A percentile compares a stretch with the other conserved stretches of the same genome.
These are phyloP conservation scores for Pherbina coryleti DNA, from an alignment of 2,888 invertebrate genomes.

Conservation along the genomic window DNA sequence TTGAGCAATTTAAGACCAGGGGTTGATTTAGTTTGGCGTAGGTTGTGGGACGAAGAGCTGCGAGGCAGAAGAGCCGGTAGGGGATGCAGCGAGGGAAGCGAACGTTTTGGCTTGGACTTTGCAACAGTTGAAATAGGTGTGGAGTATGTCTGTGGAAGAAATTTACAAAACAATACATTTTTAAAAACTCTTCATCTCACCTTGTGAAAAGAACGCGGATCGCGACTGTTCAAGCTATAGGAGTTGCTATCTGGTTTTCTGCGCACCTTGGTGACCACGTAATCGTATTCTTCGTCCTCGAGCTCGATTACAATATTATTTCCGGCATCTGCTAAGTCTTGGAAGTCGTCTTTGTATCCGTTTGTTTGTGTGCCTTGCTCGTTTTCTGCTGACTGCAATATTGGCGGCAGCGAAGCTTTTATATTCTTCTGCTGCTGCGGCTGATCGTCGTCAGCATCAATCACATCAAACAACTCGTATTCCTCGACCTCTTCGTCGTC, in stretches of 20 bases:
- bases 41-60: neutral
- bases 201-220: neutral
- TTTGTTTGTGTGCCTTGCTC: neutral
- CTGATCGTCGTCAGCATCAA: conserved; percentile 39
- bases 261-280: conserved; percentile 46
- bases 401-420: neutral
- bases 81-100: conserved; percentile 36
- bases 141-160: neutral
- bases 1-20: conserved; percentile 34
- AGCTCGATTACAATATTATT: conserved; percentile 21
- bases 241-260: conserved; percentile 6
- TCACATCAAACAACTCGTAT: conserved; percentile 49
- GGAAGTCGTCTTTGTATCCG: neutral
- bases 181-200: neutral
- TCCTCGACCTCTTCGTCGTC: conserved; percentile 36
- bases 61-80: conserved; percentile 47
- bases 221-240: neutral
- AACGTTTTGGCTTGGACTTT: neutral
- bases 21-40: neutral
- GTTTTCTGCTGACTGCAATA: neutral
- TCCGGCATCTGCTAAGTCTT: neutral
- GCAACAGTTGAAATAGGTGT: neutral
- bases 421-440: neutral
- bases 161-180: neutral
- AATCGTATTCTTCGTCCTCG: conserved; percentile 47